Conservation (phyloP, 2,888 invertebrate species). For the Xylocampa areola region DNA sequence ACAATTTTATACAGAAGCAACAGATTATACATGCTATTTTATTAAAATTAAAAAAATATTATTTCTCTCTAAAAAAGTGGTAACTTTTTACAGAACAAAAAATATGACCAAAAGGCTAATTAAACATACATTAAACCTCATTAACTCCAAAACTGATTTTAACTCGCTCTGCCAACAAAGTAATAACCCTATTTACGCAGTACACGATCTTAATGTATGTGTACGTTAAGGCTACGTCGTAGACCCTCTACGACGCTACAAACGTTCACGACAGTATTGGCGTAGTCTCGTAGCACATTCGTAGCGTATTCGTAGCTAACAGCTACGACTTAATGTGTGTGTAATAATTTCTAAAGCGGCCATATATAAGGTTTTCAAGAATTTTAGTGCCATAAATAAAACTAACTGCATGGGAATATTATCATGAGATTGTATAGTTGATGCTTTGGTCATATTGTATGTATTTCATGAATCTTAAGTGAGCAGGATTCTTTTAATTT, state of each 20-base stretch:
- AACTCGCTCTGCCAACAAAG: neutral
- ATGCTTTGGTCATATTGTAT: conserved; percentile 57
- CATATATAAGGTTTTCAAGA: conserved; percentile 62
- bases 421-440: conserved; percentile 59
- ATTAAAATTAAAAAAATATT: no score
- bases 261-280: conserved; percentile 9
- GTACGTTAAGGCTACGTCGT: conserved; percentile 28
- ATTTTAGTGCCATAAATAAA: conserved; percentile 66
- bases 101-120: no score
- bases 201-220: neutral
- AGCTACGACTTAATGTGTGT: conserved; percentile 43
- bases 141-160: neutral
- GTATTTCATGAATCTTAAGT: conserved; percentile 42
- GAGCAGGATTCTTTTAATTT: conserved; percentile 26
- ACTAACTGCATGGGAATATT: conserved; percentile 62
- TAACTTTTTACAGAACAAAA: no score
- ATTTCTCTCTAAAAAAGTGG: no score
- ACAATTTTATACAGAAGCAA: no score
- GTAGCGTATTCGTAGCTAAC: conserved; percentile 41
- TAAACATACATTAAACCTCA: no score
- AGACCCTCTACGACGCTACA: conserved; percentile 33
- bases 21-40: no score
- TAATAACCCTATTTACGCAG: neutral
- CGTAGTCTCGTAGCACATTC: conserved; percentile 33
- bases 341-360: conserved; percentile 62